Conservation (phyloP, 1,140 invertebrate genomes). For the Glomeris maerens region DNA sequence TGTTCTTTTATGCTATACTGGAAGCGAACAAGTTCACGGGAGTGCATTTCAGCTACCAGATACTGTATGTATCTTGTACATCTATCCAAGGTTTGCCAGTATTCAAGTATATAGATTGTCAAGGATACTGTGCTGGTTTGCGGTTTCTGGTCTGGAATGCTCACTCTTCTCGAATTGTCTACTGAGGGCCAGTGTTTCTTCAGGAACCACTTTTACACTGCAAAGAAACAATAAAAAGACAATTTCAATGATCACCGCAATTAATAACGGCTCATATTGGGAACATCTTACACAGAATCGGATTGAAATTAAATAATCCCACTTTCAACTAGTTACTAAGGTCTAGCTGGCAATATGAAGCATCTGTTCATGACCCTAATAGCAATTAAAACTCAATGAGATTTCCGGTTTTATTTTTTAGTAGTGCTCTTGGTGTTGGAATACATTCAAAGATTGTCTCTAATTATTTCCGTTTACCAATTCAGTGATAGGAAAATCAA, state of each 20-base stretch:
- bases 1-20: background rate
- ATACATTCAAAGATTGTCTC: too few relatives aligned
- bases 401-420: too few relatives aligned
- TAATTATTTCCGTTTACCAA: too few relatives aligned
- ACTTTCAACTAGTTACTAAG: too few relatives aligned
- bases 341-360: too few relatives aligned
- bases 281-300: too few relatives aligned
- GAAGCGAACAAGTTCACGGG: background rate
- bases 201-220: constrained; percentile 2
- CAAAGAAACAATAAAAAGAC: background rate
- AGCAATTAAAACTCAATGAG: too few relatives aligned
- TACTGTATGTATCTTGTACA: background rate
- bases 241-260: background rate
- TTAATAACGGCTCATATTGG: constrained; percentile 13
- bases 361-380: too few relatives aligned
- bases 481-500: too few relatives aligned
- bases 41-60: background rate
- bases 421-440: too few relatives aligned
- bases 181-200: background rate
- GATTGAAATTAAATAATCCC: too few relatives aligned
- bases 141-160: constrained; percentile 7
- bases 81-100: background rate
- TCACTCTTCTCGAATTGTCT: background rate
- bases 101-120: background rate
- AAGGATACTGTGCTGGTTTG: constrained; percentile 5